Evolutionary conservation across 2,888 invertebrate species (phyloP).

Genomic region (Pachycephus smyrnensis): DNA sequence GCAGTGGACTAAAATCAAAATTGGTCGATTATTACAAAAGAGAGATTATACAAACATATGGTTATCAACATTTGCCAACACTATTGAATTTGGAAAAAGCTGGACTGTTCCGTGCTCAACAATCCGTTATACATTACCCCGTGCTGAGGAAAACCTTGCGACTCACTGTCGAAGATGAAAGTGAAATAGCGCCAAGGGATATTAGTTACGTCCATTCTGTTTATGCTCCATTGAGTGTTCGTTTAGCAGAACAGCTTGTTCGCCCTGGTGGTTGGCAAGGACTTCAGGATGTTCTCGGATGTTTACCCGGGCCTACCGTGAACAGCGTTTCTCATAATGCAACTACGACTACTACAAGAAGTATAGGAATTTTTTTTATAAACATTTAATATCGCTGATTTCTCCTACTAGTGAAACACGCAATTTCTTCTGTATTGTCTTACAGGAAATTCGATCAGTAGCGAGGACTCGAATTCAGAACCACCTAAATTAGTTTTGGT

Average conservation of each 20-base stretch:
- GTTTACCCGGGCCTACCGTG: conserved; percentile 82
- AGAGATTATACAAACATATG: conserved; percentile 87
- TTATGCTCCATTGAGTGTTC: conserved; percentile 92
- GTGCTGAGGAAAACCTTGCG: conserved; percentile 84
- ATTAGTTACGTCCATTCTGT: conserved; percentile 93
- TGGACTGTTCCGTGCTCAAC: conserved; percentile 83
- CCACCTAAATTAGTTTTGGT: conserved; percentile 84
- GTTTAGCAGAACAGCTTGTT: conserved; percentile 84
- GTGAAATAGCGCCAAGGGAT: conserved; percentile 86
- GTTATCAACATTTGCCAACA: conserved; percentile 84
- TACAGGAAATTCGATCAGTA: conserved; percentile 66
- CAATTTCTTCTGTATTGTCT: conserved; percentile 11
- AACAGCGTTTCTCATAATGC: conserved; percentile 48
- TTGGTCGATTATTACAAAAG: conserved; percentile 80
- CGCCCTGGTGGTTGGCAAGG: conserved; percentile 83
- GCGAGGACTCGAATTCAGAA: conserved; percentile 67
- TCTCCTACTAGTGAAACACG: not conserved
- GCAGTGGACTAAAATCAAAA: conserved; percentile 93
- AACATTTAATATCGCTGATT: not conserved
- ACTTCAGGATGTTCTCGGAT: conserved; percentile 84
- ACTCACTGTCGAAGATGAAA: conserved; percentile 89
- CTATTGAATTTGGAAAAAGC: conserved; percentile 89
- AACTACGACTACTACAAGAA: conserved; percentile 35
- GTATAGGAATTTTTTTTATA: conserved; percentile 10
- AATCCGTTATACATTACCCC: conserved; percentile 78